Base-by-base conservation (phyloP, 1,140 invertebrate genomes). In the Trichonephila clavata region DNA sequence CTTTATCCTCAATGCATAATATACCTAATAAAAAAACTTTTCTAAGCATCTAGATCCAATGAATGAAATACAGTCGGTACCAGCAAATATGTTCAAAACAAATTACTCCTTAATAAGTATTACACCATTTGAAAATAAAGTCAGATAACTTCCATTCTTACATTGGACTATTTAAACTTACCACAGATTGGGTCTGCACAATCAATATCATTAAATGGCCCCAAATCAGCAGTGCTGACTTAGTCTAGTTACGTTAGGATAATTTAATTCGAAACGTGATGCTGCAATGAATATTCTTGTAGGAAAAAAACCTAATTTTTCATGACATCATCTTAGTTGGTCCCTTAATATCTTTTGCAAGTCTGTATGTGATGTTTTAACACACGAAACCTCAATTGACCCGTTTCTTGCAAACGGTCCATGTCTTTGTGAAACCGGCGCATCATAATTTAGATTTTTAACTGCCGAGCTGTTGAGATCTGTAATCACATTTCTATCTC, bases 371-470 rank as follows among this genome's bases (percentile, higher is more conserved):
- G 71, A 77, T 32, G 71, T 24, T 77, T 77, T 77, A 77, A 18
- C 27, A 77, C 71, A 77, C 71, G 71, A 77, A 77, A 77, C 71
- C 71, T 77, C 71, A 39, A 77, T 77, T 77, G 71, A 77, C 71
- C 71, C 14, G 71, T 16, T 77, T 77, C 68, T 39, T 7, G 16
- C 18, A 27, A 77, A 6, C 32, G 18, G 20, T 24, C 24, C 27
- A 39, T 32, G 68, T 24, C 18, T 16, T 16, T 71, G 2, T 65
- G 63, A 65, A 24, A 24, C 71, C 27, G 71, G 32, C 27, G 16
- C 16, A 77, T 77, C 71, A 39, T 77, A 32, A 77, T 77, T 39
- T 32, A 14, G 18, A 77, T 77, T 27, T 77, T 77, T 32, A 77
- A 77, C 27, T 39, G 71, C 18, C 14, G 5, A 32, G 14, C 13